Base-by-base conservation (phyloP, 2,113 vertebrate genomes). In the Rhadina sibilatrix region DNA sequence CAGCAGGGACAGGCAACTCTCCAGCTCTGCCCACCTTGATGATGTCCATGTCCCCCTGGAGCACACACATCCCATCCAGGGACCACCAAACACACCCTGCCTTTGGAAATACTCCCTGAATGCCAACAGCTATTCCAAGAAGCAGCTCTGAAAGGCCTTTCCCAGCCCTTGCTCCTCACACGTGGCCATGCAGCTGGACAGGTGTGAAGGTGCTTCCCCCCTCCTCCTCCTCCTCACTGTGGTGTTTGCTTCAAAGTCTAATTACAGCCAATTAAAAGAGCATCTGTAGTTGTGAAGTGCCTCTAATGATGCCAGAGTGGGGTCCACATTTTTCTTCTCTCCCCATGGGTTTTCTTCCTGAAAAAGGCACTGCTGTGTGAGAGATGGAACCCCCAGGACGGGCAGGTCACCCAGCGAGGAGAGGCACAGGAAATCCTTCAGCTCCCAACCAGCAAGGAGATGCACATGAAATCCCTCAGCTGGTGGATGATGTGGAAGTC, bases 121-220 rank as follows among this genome's bases (percentile, higher is more conserved):
- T 22, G 24, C 14, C 54, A 57, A 17, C 27, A 77, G 50, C 19
- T 40, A 12, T 74, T 61, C 21, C 76, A 59, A 57, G 56, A 28
- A 23, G 35, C 22, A 57, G 42, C 24, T 64, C 69, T 53, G 49
- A 35, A 23, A 76, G 20, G 35, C 30, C 18, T 2, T 10, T 14
- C 31, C 14, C 37, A 57, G 63, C 30, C 19, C 35, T 33, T 20
- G 3, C 23, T 71, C 70, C n/a, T 9, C 27, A 10, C 4, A 23
- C 0, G 0, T 1, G 15, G 17, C 6, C 5, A 1, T 66, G 15
- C 22, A 57, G 74, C 38, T 1, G 3, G 68, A 30, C 69, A 47
- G 72, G 69, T 47, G 61, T 52, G 52, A 87, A 91, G 69, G 40
- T 6, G 24, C 74, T 71, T 72, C 8, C 17, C 46, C 47, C 7